These are phyloP conservation scores for Ametastegia equiseti DNA, from an alignment of 2,888 invertebrate genomes.

Conservation along the genomic window DNA sequence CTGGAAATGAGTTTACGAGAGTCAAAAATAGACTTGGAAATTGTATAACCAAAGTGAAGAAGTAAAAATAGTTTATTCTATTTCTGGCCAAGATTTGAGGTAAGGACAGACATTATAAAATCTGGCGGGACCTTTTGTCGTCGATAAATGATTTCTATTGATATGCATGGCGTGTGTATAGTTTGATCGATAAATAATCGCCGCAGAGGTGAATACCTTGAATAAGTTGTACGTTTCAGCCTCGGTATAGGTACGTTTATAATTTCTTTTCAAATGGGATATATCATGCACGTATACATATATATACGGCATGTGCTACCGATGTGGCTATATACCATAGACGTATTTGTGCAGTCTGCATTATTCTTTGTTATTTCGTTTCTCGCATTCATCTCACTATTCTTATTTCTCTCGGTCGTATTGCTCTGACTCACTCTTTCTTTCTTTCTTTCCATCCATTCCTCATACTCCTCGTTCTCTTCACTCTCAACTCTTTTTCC, in stretches of 20 bases:
- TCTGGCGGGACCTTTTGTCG: no score
- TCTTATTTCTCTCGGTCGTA: slow-evolving; percentile 8
- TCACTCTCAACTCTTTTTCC: slow-evolving; percentile 36
- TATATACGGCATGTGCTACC: slow-evolving; percentile 26
- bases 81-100: no score
- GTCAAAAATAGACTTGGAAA: no score
- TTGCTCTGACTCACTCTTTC: slow-evolving; percentile 1
- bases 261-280: not conserved
- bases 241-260: not conserved
- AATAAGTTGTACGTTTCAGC: not conserved
- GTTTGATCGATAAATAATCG: no score
- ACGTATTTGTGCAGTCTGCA: slow-evolving; percentile 34
- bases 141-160: no score
- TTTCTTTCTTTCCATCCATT: not conserved
- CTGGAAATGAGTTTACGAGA: no score
- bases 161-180: no score
- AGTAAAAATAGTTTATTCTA: no score
- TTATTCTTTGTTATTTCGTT: slow-evolving; percentile 39
- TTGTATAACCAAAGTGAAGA: no score
- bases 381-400: slow-evolving; percentile 37
- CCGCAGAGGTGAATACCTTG: no score
- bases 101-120: no score
- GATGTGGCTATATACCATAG: slow-evolving; percentile 18
- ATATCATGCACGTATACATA: not conserved
- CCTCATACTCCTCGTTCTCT: not conserved